These are phyloP conservation scores for Synergus gifuensis DNA, from an alignment of 2,888 invertebrate species.

Conservation along the genomic window DNA sequence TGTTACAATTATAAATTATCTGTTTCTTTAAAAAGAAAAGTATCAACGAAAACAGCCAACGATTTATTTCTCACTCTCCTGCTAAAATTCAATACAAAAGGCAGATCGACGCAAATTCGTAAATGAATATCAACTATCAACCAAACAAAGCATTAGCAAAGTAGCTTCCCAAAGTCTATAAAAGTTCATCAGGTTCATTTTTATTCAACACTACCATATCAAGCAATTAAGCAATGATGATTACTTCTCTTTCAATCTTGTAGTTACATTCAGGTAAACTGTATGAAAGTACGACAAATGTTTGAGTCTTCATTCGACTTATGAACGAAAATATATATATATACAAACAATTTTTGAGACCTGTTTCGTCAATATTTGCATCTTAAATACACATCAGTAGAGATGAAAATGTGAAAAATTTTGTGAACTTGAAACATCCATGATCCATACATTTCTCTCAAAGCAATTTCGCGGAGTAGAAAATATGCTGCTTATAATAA, in stretches of 20 bases:
- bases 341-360: conserved; percentile 29
- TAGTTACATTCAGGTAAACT: not conserved
- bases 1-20: conserved; percentile 1
- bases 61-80: not conserved
- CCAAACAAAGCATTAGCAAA: not conserved
- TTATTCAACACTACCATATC: conserved; percentile 11
- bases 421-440: not conserved
- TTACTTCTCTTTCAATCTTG: not conserved
- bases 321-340: conserved; percentile 5
- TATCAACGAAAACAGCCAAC: conserved; percentile 9
- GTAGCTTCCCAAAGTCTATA: not conserved
- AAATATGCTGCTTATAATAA: conserved; percentile 15
- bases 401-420: conserved; percentile 38
- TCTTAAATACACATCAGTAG: conserved; percentile 18
- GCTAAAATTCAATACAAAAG: not conserved
- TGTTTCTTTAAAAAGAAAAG: not conserved
- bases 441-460: not conserved
- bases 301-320: not conserved
- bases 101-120: not conserved
- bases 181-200: conserved; percentile 28
- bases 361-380: not conserved
- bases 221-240: not conserved
- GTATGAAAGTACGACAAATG: conserved; percentile 37
- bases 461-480: conserved; percentile 8
- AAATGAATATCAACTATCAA: not conserved